phyloP scores from a whole-genome alignment of 2,888 invertebrate species.

The Pseudoips prasinana region DNA sequence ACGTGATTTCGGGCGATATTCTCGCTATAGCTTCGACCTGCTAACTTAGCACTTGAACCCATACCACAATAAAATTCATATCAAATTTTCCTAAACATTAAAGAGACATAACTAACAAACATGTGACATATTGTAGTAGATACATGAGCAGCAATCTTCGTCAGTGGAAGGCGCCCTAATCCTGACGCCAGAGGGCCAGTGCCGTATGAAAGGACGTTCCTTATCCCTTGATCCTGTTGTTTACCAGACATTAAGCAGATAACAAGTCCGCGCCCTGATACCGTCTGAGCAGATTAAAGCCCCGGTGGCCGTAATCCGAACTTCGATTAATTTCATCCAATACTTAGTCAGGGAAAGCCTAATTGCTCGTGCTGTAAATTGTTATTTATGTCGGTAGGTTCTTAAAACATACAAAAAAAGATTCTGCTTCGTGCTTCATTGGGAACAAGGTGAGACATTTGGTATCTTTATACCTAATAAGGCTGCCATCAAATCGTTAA shows the following conservation, averaged over 20 bases:
- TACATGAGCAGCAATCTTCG: conserved; percentile 64
- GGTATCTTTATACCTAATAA: no score
- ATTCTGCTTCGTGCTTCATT: conserved; percentile 15
- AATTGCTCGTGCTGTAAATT: conserved; percentile 56
- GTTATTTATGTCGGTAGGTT: conserved; percentile 42
- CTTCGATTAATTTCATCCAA: conserved; percentile 82
- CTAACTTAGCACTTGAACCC: no score
- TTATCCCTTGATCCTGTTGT: conserved; percentile 83
- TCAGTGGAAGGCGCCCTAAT: conserved; percentile 65
- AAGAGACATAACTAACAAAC: conserved; percentile 1
- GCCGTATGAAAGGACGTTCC: conserved; percentile 76
- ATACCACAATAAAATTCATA: no score
- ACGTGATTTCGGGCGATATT: conserved; percentile 23
- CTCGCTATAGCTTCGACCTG: conserved; percentile 10
- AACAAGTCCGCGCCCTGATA: conserved; percentile 80
- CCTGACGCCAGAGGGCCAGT: conserved; percentile 74
- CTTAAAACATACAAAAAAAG: conserved; percentile 25
- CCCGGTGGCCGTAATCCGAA: conserved; percentile 74
- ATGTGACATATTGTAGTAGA: no score
- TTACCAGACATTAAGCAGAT: conserved; percentile 84
- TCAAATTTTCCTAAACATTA: no score
- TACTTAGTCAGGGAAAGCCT: conserved; percentile 68
- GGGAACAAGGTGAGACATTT: conserved; percentile 1
- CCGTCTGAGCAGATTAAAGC: conserved; percentile 76
- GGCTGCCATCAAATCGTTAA: no score